A percentile compares a stretch with the other conserved stretches of the same genome.
These are phyloP conservation scores for Periophthalmus magnuspinnatus DNA, from an alignment of 2,797 vertebrate genomes.

Conservation along the genomic window DNA sequence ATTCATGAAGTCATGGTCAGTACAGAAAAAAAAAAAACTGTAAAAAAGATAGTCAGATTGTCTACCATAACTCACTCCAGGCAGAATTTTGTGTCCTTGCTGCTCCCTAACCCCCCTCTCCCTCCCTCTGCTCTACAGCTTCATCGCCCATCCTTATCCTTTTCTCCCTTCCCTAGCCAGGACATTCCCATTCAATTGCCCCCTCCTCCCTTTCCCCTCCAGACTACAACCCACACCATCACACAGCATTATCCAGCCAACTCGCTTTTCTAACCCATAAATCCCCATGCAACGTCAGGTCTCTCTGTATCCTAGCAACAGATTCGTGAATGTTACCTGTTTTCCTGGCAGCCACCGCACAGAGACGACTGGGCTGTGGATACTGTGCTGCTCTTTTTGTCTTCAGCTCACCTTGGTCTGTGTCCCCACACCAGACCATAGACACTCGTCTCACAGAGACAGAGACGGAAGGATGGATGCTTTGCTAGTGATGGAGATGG, in stretches of 20 bases:
- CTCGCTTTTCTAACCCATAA: conserved; percentile 34
- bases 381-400: conserved; percentile 27
- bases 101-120: neutral
- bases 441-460: neutral
- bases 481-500: neutral
- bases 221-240: no score
- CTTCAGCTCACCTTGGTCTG: neutral
- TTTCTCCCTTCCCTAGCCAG: no score
- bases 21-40: no score
- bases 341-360: conserved; percentile 38
- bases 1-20: no score
- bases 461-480: neutral
- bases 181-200: no score
- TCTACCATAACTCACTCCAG: no score
- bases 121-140: neutral
- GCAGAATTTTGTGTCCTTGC: no score
- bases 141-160: neutral
- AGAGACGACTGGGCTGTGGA: conserved; percentile 17
- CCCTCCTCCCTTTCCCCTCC: no score
- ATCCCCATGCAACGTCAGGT: conserved; percentile 38
- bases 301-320: conserved; percentile 82
- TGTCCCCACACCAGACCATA: neutral
- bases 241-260: no score
- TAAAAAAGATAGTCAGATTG: no score
- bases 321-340: conserved; percentile 46